phyloP scores from a whole-genome alignment of 2,888 invertebrate species.

The Orthonevra nobilis region DNA sequence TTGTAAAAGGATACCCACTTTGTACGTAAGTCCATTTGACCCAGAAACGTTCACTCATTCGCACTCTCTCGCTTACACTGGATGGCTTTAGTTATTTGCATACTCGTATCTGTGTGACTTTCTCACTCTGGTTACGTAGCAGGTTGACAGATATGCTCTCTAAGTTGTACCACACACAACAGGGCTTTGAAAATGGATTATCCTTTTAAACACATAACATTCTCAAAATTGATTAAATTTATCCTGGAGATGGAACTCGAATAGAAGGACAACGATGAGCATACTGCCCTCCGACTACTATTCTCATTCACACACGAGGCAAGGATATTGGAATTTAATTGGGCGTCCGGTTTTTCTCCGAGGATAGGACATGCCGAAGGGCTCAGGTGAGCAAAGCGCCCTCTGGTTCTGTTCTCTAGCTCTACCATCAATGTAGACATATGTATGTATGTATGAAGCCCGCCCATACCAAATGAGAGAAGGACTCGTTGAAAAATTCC shows the following conservation, averaged over 20 bases:
- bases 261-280: too few relatives aligned
- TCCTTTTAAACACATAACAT: conserved; percentile 66
- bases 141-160: conserved; percentile 25
- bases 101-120: conserved; percentile 25
- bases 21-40: conserved; percentile 42
- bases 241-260: conserved; percentile 57
- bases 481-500: conserved; percentile 29
- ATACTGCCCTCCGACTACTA: conserved; percentile 43
- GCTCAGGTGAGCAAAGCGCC: conserved; percentile 17
- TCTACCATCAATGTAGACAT: conserved; percentile 20
- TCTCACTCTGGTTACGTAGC: conserved; percentile 16
- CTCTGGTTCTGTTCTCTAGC: neutral
- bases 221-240: conserved; percentile 68
- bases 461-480: neutral
- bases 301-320: conserved; percentile 33
- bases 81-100: conserved; percentile 41
- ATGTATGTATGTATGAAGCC: conserved; percentile 5
- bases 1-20: conserved; percentile 62
- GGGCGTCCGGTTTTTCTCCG: conserved; percentile 12
- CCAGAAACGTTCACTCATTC: conserved; percentile 39
- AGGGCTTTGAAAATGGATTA: conserved; percentile 62
- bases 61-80: neutral
- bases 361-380: conserved; percentile 34
- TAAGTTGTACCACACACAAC: conserved; percentile 52
- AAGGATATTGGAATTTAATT: conserved; percentile 44